Percentiles rank a stretch among this genome's conserved stretches.
Conservation (phyloP, 2,797 vertebrate species). For the Eurystomus glaucurus region DNA sequence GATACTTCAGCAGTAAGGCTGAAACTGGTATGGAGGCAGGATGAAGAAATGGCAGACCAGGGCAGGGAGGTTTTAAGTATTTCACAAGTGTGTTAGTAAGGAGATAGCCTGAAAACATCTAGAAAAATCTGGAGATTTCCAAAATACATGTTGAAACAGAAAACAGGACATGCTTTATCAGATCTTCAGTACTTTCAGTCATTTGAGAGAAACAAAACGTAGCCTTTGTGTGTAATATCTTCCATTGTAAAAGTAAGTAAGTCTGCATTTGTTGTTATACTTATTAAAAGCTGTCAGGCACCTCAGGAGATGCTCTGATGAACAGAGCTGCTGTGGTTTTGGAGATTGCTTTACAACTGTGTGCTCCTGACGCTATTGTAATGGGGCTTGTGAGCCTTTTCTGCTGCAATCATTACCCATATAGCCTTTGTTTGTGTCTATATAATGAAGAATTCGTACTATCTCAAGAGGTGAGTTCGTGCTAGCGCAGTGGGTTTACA, state of each 20-base stretch:
- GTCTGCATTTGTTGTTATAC: background rate
- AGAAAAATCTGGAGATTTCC: background rate
- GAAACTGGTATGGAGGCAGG: background rate
- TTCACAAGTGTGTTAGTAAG: background rate
- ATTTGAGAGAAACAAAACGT: background rate
- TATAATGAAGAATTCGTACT: background rate
- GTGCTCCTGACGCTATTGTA: background rate
- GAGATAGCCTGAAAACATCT: background rate
- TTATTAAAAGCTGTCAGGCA: background rate
- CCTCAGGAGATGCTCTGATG: background rate
- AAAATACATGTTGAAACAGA: background rate
- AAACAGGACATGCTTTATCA: background rate
- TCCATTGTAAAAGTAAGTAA: background rate
- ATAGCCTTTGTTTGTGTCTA: background rate
- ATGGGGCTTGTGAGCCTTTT: background rate
- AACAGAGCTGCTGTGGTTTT: background rate
- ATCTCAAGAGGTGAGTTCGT: background rate
- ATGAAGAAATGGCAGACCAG: background rate
- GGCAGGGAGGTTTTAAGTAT: background rate
- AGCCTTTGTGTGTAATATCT: background rate
- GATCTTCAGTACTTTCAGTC: rapidly evolving
- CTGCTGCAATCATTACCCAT: background rate
- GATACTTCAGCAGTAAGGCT: background rate
- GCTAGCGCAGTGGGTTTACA: background rate
- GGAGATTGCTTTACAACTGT: background rate